Percentiles rank a stretch among this genome's conserved stretches.
phyloP scores from a whole-genome alignment of 2,888 invertebrate genomes.

The Mythimna ferrago region DNA sequence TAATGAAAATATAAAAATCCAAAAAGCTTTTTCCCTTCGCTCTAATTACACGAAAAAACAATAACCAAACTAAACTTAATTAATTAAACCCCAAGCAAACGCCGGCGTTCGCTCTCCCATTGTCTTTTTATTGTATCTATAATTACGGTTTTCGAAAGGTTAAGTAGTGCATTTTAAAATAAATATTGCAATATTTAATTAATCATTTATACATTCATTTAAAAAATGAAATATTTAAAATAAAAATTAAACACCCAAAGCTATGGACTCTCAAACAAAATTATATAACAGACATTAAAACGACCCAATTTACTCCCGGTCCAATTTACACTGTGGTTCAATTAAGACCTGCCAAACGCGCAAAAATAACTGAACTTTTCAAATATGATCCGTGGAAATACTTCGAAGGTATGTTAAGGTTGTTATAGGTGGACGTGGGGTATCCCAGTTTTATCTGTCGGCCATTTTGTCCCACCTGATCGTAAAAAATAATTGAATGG shows the following conservation, averaged over 20 bases:
- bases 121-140: too few relatives aligned
- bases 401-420: conserved; percentile 55
- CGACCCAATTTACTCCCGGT: conserved; percentile 29
- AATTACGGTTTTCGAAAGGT: too few relatives aligned
- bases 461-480: conserved; percentile 84
- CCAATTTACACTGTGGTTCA: conserved; percentile 55
- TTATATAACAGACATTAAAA: conserved; percentile 48
- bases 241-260: conserved; percentile 12
- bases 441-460: conserved; percentile 78
- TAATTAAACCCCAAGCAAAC: too few relatives aligned
- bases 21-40: neutral
- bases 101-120: too few relatives aligned
- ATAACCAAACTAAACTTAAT: neutral
- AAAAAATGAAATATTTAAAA: neutral
- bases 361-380: conserved; percentile 74
- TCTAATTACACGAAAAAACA: neutral
- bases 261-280: conserved; percentile 29
- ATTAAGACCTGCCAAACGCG: conserved; percentile 60
- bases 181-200: neutral
- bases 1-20: neutral
- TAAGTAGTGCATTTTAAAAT: too few relatives aligned
- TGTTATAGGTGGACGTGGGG: conserved; percentile 69
- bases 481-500: conserved; percentile 90
- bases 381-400: conserved; percentile 71
- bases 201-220: too few relatives aligned